Base-by-base conservation (phyloP, 2,113 vertebrate species). In the Dunckerocampus dactyliophorus region DNA sequence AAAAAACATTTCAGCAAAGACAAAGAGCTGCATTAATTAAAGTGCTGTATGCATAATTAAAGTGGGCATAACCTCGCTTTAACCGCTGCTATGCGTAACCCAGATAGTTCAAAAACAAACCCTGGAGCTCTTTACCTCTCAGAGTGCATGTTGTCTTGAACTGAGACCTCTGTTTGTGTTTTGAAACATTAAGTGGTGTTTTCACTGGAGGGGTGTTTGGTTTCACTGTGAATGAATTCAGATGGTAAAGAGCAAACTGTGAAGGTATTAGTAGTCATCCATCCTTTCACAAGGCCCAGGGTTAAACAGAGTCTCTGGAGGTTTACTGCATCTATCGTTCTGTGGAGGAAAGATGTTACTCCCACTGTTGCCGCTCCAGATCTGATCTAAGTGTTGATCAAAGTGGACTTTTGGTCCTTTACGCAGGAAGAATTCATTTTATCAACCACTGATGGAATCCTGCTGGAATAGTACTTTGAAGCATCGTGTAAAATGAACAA, bases 11-110 rank as follows among this genome's bases (percentile, higher is more conserved):
- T 57, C 55, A 48, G 51, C 54, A 21, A 46, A 62, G 43, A 53
- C 58, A 60, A 63, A 5, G 37, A 69, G 59, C 28, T 24, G 47
- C 62, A 72, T 69, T 81, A 71, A 84, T 81, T 79, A 67, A 80
- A 48, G 71, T 56, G 60, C 54, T 48, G 57, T 73, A 42, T 42
- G 54, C 54, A 42, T 81, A 75, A 82, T 82, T 80, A 69, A 50
- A 16, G 53, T n/a, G 42, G 54, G 49, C 68, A 56, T 62, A 76
- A 67, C 51, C 58, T 63, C 72, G 13, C 59, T 74, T 71, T 78
- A 78, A 82, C 60, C 63, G 75, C 58, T n/a, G 67, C 64, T 31
- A 19, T 72, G 65, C 69, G 71, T 47, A 74, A 75, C 54, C 62
- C 62, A 68, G 65, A 64, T 50, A 37, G 60, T 63, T 56, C 37